Percentiles rank a stretch among this genome's conserved stretches.
phyloP scores from a whole-genome alignment of 2,888 invertebrate species.

The Drosophila acutilabella region DNA sequence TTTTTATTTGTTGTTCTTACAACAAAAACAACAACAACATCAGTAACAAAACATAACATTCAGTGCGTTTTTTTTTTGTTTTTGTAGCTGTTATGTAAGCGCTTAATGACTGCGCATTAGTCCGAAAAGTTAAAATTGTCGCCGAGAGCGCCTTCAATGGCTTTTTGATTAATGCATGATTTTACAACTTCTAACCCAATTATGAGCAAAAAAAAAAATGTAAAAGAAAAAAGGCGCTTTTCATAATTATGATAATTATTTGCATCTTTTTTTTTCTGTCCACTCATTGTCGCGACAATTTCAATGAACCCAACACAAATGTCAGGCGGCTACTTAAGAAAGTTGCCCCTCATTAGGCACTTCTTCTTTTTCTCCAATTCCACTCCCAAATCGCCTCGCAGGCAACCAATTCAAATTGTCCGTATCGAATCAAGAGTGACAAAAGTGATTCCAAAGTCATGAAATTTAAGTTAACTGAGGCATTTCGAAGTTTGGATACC shows the following conservation, averaged over 20 bases:
- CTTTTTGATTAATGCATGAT: constrained; percentile 75
- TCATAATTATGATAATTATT: constrained; percentile 65
- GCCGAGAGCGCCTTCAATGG: constrained; percentile 67
- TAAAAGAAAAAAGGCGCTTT: constrained; percentile 35
- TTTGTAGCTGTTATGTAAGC: constrained; percentile 65
- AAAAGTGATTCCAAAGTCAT: constrained; percentile 15
- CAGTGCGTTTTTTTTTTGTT: constrained; percentile 35
- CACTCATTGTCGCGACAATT: constrained; percentile 64
- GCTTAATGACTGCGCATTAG: constrained; percentile 67
- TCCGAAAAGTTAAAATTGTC: constrained; percentile 59
- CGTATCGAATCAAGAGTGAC: constrained; percentile 45
- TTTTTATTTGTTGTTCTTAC: constrained; percentile 45
- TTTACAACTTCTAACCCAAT: constrained; percentile 69
- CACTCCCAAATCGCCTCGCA: constrained; percentile 9
- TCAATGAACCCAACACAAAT: constrained; percentile 57
- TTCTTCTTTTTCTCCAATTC: constrained; percentile 3
- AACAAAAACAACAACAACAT: constrained; percentile 42
- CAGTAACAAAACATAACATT: constrained; percentile 33
- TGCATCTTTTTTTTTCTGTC: constrained; percentile 59
- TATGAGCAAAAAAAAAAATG: constrained; percentile 43
- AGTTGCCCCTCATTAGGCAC: constrained; percentile 62
- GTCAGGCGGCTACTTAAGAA: constrained; percentile 52
- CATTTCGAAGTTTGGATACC: neutral
- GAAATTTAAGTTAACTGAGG: neutral
- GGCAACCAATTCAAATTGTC: constrained; percentile 27